Evolutionary conservation across 2,888 invertebrate genomes (phyloP).

Genomic region (Heterodera filipjevi): DNA sequence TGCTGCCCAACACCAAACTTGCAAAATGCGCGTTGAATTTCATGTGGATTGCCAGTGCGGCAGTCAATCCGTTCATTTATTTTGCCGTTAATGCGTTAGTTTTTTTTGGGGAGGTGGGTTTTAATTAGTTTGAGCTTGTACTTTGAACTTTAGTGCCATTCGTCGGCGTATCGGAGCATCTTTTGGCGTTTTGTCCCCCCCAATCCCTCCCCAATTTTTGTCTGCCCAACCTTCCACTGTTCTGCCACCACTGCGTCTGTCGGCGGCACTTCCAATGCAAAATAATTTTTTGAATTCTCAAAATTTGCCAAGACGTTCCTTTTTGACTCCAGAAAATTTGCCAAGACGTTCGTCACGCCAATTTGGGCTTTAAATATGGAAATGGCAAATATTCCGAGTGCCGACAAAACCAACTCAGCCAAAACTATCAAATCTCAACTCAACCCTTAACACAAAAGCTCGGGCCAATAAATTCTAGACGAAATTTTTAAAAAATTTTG

Average conservation of each 20-base stretch:
- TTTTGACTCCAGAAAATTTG: neutral
- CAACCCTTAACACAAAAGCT: too few species aligned
- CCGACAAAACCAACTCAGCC: too few species aligned
- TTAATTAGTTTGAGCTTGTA: neutral
- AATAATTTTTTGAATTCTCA: neutral
- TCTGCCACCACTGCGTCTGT: neutral
- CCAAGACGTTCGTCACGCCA: neutral
- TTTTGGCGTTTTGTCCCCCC: neutral
- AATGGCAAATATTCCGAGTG: too few species aligned
- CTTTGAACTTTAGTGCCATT: neutral
- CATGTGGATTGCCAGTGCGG: slow-evolving; percentile 59
- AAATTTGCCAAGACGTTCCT: neutral
- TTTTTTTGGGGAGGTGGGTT: neutral
- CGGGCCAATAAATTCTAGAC: too few species aligned
- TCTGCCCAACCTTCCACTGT: neutral
- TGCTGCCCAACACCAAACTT: slow-evolving; percentile 48
- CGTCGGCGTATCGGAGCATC: neutral
- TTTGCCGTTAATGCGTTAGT: slow-evolving; percentile 46
- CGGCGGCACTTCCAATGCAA: neutral
- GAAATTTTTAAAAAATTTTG: too few species aligned
- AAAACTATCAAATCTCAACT: too few species aligned
- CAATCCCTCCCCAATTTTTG: neutral
- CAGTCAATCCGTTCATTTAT: slow-evolving; percentile 56
- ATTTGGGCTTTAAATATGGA: neutral
- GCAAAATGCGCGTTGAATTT: slow-evolving; percentile 53